Evolutionary conservation across 2,888 invertebrate species (phyloP), one percentile per base, ranked within the genome.

Genomic region (Drosophila bunnanda): DNA sequence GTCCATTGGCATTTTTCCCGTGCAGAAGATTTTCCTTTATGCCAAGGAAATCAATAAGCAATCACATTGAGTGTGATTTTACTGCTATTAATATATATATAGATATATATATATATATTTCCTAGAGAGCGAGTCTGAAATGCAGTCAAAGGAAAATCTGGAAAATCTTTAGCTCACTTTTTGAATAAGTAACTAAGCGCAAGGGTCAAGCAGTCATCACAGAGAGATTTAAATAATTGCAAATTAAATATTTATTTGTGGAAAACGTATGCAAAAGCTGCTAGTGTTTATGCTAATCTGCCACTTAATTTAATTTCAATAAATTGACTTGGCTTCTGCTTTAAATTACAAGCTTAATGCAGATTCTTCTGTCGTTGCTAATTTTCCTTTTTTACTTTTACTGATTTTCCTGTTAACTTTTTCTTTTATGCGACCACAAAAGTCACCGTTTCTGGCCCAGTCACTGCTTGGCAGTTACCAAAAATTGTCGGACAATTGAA

Each of bases 401-500:
- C 22, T 1, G 13, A 43, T 15, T 15, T 44, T 22, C 13, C 32
- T 32, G 32, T 12, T 32, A 32, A 32, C 15, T 15, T 15, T 30
- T 13, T 8, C 9, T 20, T 20, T 46, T 38, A 7, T 12, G 10
- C 12, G 8, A 20, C 32, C 32, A 32, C 32, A 50, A 50, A 48
- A 50, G 32, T 50, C 32, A 32, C 50, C 32, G 20, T 32, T 39
- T 62, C 64, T 39, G 32, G 46, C 32, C 48, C 15, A 64, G 46
- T 64, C 65, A 64, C 64, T 22, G 22, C 8, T 38, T 44, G 52
- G 34, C 52, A 56, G 22, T 60, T 57, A 57, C 48, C 55, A 17
- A 56, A 64, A 64, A 65, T 50, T 50, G 48, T 50, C 10, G 64
- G 64, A 28, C 48, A 64, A 50, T 65, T 64, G 64, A 65, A 64